A percentile compares a stretch with the other conserved stretches of the same genome.
Conservation (phyloP, 2,888 invertebrate genomes). For the Lepeophtheirus nordmannii region DNA sequence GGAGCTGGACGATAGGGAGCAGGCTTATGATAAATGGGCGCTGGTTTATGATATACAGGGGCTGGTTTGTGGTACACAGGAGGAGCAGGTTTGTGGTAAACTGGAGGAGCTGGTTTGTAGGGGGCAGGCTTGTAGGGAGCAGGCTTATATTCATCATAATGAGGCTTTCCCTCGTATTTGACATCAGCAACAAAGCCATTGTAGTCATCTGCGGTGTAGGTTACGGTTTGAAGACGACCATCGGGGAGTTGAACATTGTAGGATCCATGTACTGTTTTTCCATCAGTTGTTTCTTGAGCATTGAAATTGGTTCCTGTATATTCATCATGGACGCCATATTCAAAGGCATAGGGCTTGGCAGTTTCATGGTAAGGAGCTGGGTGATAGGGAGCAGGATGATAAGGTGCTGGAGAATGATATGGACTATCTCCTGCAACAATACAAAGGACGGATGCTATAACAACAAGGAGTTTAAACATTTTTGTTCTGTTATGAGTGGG, state of each 20-base stretch:
- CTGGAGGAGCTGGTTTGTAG: neutral
- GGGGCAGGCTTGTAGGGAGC: neutral
- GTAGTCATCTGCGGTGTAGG: slow-evolving; percentile 16
- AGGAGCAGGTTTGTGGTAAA: neutral
- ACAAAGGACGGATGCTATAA: neutral
- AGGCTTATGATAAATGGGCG: neutral
- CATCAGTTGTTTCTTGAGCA: slow-evolving; percentile 4
- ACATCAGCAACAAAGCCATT: slow-evolving; percentile 21
- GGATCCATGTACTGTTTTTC: slow-evolving; percentile 2
- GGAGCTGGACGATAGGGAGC: neutral
- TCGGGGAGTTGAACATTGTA: slow-evolving; percentile 18
- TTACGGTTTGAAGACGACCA: slow-evolving; percentile 18
- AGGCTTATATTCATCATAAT: neutral
- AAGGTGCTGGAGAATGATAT: neutral
- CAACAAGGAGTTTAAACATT: no score
- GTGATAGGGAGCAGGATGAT: neutral
- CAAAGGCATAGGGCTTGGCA: neutral
- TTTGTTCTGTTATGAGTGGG: no score
- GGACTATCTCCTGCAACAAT: neutral
- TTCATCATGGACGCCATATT: slow-evolving; percentile 13
- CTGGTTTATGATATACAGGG: neutral
- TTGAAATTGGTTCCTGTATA: slow-evolving; percentile 10
- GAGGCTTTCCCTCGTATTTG: slow-evolving; percentile 11
- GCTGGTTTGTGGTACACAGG: slow-evolving; percentile 4
- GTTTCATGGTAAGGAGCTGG: neutral